phyloP scores from a whole-genome alignment of 2,888 invertebrate species.

The Sarcophaga variegata region DNA sequence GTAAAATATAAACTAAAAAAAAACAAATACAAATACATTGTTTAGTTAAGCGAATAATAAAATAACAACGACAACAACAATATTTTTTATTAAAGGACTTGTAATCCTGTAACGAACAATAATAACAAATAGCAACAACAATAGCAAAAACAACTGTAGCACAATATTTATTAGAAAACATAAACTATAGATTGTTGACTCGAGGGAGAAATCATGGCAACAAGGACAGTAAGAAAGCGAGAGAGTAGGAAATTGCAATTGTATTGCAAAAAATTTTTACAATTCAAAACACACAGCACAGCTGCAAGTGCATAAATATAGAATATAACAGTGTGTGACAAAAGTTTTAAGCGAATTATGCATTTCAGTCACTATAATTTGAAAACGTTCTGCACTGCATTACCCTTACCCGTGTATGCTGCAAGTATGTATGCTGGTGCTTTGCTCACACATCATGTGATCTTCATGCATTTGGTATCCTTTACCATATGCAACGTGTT shows the following conservation, averaged over 20 bases:
- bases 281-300: neutral
- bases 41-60: conserved; percentile 54
- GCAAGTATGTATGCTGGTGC: too few relatives aligned
- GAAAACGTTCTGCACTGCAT: too few relatives aligned
- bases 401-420: too few relatives aligned
- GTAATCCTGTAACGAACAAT: conserved; percentile 52
- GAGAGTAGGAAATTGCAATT: conserved; percentile 23
- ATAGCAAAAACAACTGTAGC: conserved; percentile 10
- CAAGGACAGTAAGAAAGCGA: neutral
- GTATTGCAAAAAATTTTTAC: conserved; percentile 7
- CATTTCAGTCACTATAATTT: neutral
- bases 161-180: conserved; percentile 52
- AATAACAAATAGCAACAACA: conserved; percentile 46
- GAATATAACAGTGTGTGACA: neutral
- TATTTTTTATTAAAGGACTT: conserved; percentile 10
- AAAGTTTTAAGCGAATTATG: neutral
- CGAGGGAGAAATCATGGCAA: neutral
- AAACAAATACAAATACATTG: conserved; percentile 31
- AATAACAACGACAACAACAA: conserved; percentile 47
- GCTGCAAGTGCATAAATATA: neutral
- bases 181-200: conserved; percentile 35
- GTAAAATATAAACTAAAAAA: conserved; percentile 39
- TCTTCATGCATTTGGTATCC: too few relatives aligned
- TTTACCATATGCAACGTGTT: too few relatives aligned
- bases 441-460: too few relatives aligned